Percentiles rank a stretch among this genome's conserved stretches.
phyloP scores from a whole-genome alignment of 2,888 invertebrate genomes.

The Eucriotettix oculatus region DNA sequence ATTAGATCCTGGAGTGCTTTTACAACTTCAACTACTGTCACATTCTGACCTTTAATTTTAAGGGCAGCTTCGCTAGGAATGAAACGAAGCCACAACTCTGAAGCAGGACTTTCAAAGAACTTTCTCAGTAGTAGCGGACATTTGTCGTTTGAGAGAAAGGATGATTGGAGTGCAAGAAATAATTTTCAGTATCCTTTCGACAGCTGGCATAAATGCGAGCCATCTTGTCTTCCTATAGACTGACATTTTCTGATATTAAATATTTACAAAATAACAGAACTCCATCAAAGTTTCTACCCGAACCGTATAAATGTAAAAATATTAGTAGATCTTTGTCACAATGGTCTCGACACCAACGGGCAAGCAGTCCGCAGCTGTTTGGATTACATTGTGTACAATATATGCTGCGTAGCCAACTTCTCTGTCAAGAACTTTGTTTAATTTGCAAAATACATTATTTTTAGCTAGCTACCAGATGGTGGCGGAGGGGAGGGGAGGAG shows the following conservation, averaged over 20 bases:
- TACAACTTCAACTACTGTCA: no score
- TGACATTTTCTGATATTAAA: conserved; percentile 18
- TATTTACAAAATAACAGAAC: background rate
- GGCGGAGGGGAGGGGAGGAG: no score
- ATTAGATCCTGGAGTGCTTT: no score
- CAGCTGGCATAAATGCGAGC: conserved; percentile 17
- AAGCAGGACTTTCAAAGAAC: conserved; percentile 15
- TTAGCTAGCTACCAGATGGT: no score
- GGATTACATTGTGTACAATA: background rate
- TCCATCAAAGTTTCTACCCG: background rate
- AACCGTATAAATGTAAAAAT: background rate
- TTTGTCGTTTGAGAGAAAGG: conserved; percentile 17
- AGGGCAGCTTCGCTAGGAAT: no score
- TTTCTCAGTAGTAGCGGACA: conserved; percentile 10
- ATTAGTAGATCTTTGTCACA: background rate
- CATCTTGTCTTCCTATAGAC: conserved; percentile 17
- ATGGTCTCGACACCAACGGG: background rate
- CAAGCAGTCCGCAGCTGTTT: no score
- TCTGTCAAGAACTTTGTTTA: background rate
- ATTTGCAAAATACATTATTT: background rate
- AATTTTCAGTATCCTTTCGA: conserved; percentile 18
- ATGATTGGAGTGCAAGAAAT: conserved; percentile 15
- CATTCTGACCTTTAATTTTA: no score
- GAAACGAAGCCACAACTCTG: no score
- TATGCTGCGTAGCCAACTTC: background rate